Evolutionary conservation across 2,113 vertebrate species (phyloP), one percentile per base, ranked within the genome.

Genomic region (Donacobius atricapilla): DNA sequence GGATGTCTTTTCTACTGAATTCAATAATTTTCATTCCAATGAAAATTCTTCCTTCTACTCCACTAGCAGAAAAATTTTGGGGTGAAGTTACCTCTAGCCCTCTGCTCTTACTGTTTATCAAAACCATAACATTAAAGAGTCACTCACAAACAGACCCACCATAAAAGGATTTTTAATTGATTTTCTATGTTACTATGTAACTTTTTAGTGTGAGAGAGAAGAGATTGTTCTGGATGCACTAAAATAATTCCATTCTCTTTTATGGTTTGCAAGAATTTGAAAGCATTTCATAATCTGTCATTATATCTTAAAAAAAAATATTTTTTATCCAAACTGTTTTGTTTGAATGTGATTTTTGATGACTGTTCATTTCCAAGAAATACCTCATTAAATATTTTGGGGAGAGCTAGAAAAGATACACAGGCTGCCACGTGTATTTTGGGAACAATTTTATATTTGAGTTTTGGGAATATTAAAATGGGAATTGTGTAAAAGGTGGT

Each of bases 1-100:
- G 93, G 90, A 87, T 98, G 97, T 98, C 96, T 98, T 98, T 98
- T 98, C 96, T 96, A 97, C 96, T 98, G 97, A 98, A 97, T 80
- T 96, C 39, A 95, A 90, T 97, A 96, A 90, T 19, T 45, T 98
- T 97, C 8, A 51, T 96, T 97, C 92, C 89, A 95, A 93, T 97
- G 97, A 98, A 98, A 98, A 97, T 98, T 97, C 93, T 97, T 98
- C 97, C 97, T 97, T 97, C 96, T 96, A 94, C 82, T 95, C 95
- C 92, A 95, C 92, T 94, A 97, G 95, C 93, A 97, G 97, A 98
- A 97, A 90, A 91, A 91, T 93, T 75, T 17, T 77, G 91, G 75
- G 93, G 95, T 71, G 96, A 93, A 94, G 87, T 97, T 97, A 93
- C 93, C 95, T 97, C 97, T 96, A 98, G 97, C 96, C 97, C 94